Evolutionary conservation across 2,113 vertebrate genomes (phyloP), one percentile per base, ranked within the genome.

Genomic region (Stomatorhinus ivindoensis): DNA sequence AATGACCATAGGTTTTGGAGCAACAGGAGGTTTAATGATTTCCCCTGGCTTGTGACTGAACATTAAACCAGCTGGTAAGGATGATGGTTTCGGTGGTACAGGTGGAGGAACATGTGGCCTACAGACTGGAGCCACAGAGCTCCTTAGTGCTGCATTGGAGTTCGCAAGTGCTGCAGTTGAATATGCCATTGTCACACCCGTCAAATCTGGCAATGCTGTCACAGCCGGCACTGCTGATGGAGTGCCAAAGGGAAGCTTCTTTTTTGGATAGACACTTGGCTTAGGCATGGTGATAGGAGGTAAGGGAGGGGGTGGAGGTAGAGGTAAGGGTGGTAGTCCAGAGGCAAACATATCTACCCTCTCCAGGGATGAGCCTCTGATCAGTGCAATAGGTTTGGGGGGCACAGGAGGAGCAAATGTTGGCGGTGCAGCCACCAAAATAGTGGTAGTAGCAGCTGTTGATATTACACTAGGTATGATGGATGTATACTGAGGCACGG

Each of bases 211-310:
- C 17, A 88, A 82, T 42, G 87, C 10, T 46, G 55, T 76, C 24
- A 58, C 35, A 50, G 93, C 85, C 87, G 94, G 87, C 76, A 94
- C 94, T 92, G 95, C 94, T 91, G 95, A 90, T 92, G 97, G 94
- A 93, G 94, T 91, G 86, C 95, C 95, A 93, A 95, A 91, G 39
- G 94, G 95, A 88, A 95, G 2, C 92, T 95, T 99, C 92, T 95
- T 99, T 95, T 96, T 98, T 87, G 97, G 97, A 93, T 97, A 97
- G 92, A 97, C 90, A 31, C 95, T 91, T 91, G 97, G 98, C 92
- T 99, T 99, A 89, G 97, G 97, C 91, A 97, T 94, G 53, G 96
- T 97, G 89, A 97, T 96, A 90, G 98, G 98, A 92, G 97, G 97
- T 58, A 96, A 93, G 39, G 97, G 96, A n/a, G 97, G 96, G 13